Conservation (phyloP, 2,113 vertebrate species). For the Lota lota region DNA sequence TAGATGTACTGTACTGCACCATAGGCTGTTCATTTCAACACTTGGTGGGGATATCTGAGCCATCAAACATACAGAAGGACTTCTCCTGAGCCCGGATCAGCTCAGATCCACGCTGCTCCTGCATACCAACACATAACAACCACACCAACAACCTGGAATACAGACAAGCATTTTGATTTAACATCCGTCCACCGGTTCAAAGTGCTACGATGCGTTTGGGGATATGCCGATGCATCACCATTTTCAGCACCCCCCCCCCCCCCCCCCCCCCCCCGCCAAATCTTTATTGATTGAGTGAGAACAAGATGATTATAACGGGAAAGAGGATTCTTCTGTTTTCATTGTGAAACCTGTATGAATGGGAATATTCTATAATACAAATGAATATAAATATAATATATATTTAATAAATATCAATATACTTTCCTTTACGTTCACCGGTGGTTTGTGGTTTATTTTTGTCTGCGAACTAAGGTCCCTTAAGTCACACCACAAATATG, state of each 20-base stretch:
- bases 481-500: too few species aligned
- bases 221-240: constrained; percentile 32
- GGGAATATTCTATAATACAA: constrained; percentile 60
- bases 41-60: too few species aligned
- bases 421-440: constrained; percentile 76
- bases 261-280: constrained; percentile 51
- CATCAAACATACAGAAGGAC: too few species aligned
- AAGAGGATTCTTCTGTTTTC: constrained; percentile 72
- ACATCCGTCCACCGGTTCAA: constrained; percentile 19
- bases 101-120: too few species aligned
- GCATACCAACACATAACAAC: too few species aligned
- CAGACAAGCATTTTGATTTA: too few species aligned
- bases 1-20: too few species aligned
- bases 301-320: constrained; percentile 72
- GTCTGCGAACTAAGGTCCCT: not conserved
- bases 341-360: constrained; percentile 77
- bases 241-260: constrained; percentile 24
- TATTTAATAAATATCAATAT: too few species aligned
- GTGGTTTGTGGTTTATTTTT: constrained; percentile 27
- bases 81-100: too few species aligned
- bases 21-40: too few species aligned
- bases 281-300: constrained; percentile 90
- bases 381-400: constrained; percentile 59
- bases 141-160: constrained; percentile 9
- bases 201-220: constrained; percentile 47